Base-by-base conservation (phyloP, 2,797 vertebrate genomes). In the Acanthopagrus latus region DNA sequence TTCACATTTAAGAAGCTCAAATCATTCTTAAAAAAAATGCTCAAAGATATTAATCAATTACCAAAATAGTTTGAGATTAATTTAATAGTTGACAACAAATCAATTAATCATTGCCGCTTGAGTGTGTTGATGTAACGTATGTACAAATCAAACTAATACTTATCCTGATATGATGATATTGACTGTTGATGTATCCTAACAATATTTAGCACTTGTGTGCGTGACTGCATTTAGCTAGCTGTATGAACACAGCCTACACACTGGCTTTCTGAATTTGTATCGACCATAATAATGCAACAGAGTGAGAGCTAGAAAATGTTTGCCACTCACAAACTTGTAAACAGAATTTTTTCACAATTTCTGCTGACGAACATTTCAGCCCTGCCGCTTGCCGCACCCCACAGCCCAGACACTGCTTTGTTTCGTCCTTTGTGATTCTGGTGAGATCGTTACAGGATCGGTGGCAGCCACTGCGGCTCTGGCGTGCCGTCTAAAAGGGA, bases 381-480 rank as follows among this genome's bases (percentile, higher is more conserved):
- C 14, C 41, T 21, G 41, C 55, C 18, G 18, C 23, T 56, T 14
- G 18, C 51, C 50, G 47, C 54, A 21, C 12, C 10, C 63, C 44
- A 52, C 33, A 18, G 18, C n/a, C 21, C 3, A 2, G 20, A 7
- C n/a, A 21, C 46, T 29, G 58, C 38, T 38, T 29, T 25, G 25
- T 62, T 47, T 9, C 44, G 62, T 76, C 71, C 41, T 71, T 18
- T 51, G 16, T 4, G 47, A 27, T 38, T 81, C 56, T 66, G 56
- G 38, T 59, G 64, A 76, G 64, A 78, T 48, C 50, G 71, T 56
- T 78, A 62, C 70, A 82, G 67, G 64, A 83, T 88, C 73, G 46
- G 71, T 13, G 9, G 56, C 65, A 73, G 48, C 14, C 57, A 33
- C 21, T 71, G 82, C 0, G 50, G 77, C 23, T 80, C 60, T 54